These are phyloP conservation scores for Tetropium fuscum DNA, from an alignment of 2,888 invertebrate species.

Conservation along the genomic window DNA sequence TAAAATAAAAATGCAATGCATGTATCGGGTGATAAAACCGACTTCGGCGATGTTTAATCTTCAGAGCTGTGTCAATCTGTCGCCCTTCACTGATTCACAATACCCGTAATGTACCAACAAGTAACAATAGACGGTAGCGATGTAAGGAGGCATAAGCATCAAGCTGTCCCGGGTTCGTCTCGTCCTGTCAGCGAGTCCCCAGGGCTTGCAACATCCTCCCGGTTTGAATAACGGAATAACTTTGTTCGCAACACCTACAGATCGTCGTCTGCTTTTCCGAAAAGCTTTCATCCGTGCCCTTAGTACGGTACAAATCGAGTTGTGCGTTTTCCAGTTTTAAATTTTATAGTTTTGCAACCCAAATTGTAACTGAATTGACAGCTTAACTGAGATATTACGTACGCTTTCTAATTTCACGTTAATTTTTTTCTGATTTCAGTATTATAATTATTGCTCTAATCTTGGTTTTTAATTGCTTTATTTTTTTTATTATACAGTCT, in stretches of 20 bases:
- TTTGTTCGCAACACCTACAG: conserved; percentile 60
- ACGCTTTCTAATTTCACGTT: too few relatives aligned
- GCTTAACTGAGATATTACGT: too few relatives aligned
- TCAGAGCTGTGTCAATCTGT: conserved; percentile 28
- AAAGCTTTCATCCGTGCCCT: conserved; percentile 29
- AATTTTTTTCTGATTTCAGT: too few relatives aligned
- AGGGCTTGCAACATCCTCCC: conserved; percentile 54
- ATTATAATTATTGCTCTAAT: too few relatives aligned
- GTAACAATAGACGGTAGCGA: conserved; percentile 35
- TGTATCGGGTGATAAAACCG: background rate
- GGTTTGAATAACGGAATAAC: conserved; percentile 61
- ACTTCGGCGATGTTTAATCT: conserved; percentile 15
- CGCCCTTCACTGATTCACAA: conserved; percentile 27
- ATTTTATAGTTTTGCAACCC: too few relatives aligned
- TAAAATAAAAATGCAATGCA: too few relatives aligned
- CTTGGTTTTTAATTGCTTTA: too few relatives aligned
- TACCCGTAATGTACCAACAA: conserved; percentile 32
- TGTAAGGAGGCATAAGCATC: conserved; percentile 39
- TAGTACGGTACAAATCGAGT: too few relatives aligned
- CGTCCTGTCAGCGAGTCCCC: conserved; percentile 57
- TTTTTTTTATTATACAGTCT: too few relatives aligned
- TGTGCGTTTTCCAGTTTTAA: too few relatives aligned
- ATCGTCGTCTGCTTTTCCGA: conserved; percentile 42
- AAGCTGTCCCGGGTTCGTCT: conserved; percentile 59
- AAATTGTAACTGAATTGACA: too few relatives aligned